Conservation (phyloP, 2,888 invertebrate genomes). For the Lymantria monacha region DNA sequence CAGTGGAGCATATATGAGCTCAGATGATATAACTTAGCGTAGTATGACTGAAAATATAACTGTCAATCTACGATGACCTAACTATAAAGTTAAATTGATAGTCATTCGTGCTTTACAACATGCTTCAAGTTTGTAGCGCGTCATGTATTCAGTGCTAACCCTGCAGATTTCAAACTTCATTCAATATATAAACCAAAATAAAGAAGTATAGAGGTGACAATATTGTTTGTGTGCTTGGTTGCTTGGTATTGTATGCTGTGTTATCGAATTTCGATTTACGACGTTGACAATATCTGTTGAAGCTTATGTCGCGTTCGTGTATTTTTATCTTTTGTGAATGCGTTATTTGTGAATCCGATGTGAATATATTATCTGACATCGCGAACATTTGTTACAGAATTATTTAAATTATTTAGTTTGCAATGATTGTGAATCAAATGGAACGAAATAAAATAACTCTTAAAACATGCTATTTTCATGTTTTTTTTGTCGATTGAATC, state of each 20-base stretch:
- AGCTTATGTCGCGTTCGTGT: constrained; percentile 58
- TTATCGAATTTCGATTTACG: constrained; percentile 79
- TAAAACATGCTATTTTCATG: no score
- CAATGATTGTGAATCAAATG: not conserved
- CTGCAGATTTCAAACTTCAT: no score
- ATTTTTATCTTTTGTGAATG: constrained; percentile 55
- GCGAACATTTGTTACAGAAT: constrained; percentile 26
- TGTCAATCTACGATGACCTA: no score
- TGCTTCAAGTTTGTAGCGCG: no score
- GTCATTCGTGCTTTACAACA: no score
- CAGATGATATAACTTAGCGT: no score
- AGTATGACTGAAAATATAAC: no score
- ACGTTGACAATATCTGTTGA: constrained; percentile 59
- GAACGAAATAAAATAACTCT: no score
- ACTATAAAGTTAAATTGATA: no score
- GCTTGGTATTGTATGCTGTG: constrained; percentile 29
- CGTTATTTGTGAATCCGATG: constrained; percentile 52
- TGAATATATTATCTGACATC: constrained; percentile 20
- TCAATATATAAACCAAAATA: not conserved
- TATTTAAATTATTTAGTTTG: constrained; percentile 17
- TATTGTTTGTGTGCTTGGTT: constrained; percentile 33
- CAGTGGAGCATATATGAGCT: no score
- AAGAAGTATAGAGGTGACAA: constrained; percentile 45
- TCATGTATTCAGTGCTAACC: no score
- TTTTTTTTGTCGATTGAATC: no score